phyloP scores from a whole-genome alignment of 2,113 vertebrate species.

The Trichechus manatus region DNA sequence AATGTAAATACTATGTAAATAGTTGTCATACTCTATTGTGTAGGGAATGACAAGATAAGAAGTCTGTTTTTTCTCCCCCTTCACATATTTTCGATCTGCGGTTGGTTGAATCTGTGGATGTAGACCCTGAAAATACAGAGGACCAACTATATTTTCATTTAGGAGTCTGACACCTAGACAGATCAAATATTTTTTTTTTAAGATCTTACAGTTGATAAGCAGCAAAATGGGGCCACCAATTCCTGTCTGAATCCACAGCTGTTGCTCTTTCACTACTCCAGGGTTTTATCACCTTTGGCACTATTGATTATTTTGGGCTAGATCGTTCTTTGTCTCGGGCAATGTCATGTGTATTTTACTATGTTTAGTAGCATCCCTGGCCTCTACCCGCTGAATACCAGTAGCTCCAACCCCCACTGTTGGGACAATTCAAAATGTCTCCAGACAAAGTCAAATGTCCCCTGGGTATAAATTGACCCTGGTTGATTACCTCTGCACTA shows the following conservation, averaged over 20 bases:
- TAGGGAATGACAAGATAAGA: no score
- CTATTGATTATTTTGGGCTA: neutral
- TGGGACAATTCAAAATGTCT: neutral
- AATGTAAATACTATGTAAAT: no score
- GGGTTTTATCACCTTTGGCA: neutral
- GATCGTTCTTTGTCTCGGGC: neutral
- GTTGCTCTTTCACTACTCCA: neutral
- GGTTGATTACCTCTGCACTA: neutral
- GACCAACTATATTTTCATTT: neutral
- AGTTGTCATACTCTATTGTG: no score
- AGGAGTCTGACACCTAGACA: neutral
- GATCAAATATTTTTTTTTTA: constrained; percentile 25
- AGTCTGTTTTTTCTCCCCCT: no score
- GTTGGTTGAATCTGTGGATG: no score
- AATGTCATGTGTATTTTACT: neutral
- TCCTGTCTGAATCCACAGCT: neutral
- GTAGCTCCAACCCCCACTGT: neutral
- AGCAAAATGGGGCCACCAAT: neutral
- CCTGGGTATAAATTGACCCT: neutral
- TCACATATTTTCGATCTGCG: no score
- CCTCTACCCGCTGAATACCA: neutral
- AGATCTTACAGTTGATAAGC: neutral
- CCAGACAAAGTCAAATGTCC: neutral
- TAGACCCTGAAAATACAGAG: no score
- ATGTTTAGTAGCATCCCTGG: neutral